Evolutionary conservation across 2,113 vertebrate species (phyloP), one percentile per base, ranked within the genome.

Genomic region (Thunnus thynnus): DNA sequence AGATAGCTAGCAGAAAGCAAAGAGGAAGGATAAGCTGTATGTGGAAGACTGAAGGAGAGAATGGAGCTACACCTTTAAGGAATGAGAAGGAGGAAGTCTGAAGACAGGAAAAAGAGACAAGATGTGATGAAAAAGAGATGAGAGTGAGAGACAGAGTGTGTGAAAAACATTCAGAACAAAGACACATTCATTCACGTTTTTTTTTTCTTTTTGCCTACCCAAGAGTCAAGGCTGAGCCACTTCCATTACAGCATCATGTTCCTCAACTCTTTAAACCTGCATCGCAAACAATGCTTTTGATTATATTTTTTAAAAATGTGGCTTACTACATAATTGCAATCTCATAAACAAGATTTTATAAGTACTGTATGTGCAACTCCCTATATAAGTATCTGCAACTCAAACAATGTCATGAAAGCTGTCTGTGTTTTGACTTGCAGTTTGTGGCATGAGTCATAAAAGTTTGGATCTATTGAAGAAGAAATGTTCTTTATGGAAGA

Each of bases 11-110:
- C 27, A 46, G 55, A 16, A 79, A 55, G 27, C 13, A 64, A 18
- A 48, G 14, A 14, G 32, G 32, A 80, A 51, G 72, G 52, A 36
- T 3, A 5, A 64, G 16, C 0, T 44, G 83, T 22, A 93, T 27
- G 87, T 89, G 72, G 68, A 55, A 48, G 65, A 76, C n/a, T 48
- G 79, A 67, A 61, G 68, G 68, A 67, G 72, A 75, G 84, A 61
- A 82, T 7, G 64, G 68, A 86, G 74, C 16, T 27, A 54, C 66
- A 64, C 7, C 60, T 82, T 80, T 65, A 9, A 32, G 62, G 61
- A 70, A 57, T 3, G 67, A 76, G 51, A 73, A 13, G 69, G 74
- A 73, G 81, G 68, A 89, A 61, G 82, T 85, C 27, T 79, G 63
- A 83, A 47, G 30, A 56, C 57, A 71, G 30, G 16, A 73, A 68